Conservation (phyloP, 2,888 invertebrate species). For the Drosophila putrida region DNA sequence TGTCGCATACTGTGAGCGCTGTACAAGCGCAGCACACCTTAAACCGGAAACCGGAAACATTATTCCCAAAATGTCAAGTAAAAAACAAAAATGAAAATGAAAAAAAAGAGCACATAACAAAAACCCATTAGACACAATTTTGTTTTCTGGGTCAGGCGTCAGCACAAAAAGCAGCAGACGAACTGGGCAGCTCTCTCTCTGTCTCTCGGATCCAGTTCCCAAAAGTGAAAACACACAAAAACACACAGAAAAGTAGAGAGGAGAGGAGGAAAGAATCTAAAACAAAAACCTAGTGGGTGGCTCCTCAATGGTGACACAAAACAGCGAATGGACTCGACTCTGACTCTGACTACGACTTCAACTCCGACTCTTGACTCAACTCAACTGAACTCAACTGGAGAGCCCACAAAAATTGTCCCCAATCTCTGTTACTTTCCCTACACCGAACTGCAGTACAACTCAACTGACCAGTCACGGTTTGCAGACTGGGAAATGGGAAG, state of each 20-base stretch:
- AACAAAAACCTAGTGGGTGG: constrained; percentile 69
- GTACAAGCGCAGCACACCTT: constrained; percentile 67
- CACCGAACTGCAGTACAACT: constrained; percentile 22
- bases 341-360: not conserved
- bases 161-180: constrained; percentile 45
- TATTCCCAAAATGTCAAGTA: constrained; percentile 78
- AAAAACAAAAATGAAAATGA: constrained; percentile 57
- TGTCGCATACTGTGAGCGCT: constrained; percentile 67
- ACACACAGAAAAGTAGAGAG: constrained; percentile 17
- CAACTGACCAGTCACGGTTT: constrained; percentile 54
- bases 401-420: constrained; percentile 1
- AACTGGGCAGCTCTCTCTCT: constrained; percentile 32
- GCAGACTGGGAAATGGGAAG: not conserved
- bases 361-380: constrained; percentile 9
- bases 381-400: constrained; percentile 44
- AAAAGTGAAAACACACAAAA: constrained; percentile 62
- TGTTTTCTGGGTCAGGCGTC: constrained; percentile 74
- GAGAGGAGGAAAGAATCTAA: constrained; percentile 34
- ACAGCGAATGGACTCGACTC: constrained; percentile 43
- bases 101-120: constrained; percentile 69
- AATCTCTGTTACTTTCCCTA: not conserved
- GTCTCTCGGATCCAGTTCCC: constrained; percentile 53
- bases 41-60: constrained; percentile 80
- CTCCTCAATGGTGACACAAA: constrained; percentile 54
- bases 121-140: constrained; percentile 80